phyloP scores from a whole-genome alignment of 2,888 invertebrate genomes.

The Dynastes tityus region DNA sequence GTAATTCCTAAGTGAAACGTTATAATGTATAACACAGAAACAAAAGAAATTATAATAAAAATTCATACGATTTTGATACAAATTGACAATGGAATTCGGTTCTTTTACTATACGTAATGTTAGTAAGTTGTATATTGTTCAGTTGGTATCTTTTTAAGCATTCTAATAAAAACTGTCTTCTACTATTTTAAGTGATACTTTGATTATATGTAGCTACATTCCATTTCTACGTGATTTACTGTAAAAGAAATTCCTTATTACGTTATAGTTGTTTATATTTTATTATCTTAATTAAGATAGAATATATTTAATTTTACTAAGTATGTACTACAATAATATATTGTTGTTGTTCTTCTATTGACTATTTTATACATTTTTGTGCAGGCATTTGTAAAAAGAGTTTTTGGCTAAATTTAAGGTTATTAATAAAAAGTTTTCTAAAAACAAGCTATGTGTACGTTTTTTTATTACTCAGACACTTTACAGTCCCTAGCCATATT shows the following conservation, averaged over 20 bases:
- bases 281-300: too few relatives aligned
- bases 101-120: not conserved
- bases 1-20: not conserved
- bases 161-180: not conserved
- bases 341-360: slow-evolving; percentile 13
- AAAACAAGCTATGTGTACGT: not conserved
- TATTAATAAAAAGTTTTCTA: slow-evolving; percentile 13
- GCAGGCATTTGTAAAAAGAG: slow-evolving; percentile 41
- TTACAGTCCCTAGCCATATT: too few relatives aligned
- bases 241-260: too few relatives aligned
- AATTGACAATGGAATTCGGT: slow-evolving; percentile 1
- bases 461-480: too few relatives aligned
- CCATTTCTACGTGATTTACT: too few relatives aligned
- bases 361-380: slow-evolving; percentile 28
- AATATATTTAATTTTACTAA: too few relatives aligned
- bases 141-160: not conserved
- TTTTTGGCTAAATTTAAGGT: slow-evolving; percentile 18
- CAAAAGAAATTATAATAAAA: not conserved
- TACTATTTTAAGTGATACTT: too few relatives aligned
- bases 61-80: slow-evolving; percentile 26
- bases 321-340: not conserved
- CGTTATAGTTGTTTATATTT: too few relatives aligned
- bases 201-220: too few relatives aligned
- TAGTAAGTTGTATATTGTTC: not conserved
- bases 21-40: not conserved